Conservation (phyloP, 2,888 invertebrate species). For the Eupithecia tripunctaria region DNA sequence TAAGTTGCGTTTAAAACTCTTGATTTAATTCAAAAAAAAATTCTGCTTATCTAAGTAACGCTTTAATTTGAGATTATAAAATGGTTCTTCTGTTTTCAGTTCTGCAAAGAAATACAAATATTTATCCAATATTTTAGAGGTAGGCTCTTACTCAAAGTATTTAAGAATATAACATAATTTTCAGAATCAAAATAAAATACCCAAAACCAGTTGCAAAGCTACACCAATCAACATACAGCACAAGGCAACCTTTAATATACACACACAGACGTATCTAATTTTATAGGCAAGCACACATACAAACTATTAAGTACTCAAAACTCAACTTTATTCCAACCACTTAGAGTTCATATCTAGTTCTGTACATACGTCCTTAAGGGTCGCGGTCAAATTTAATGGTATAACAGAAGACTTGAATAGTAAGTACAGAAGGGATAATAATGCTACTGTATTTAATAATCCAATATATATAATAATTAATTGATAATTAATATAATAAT, state of each 20-base stretch:
- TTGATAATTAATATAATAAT: too few species aligned
- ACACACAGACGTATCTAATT: constrained; percentile 61
- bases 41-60: too few species aligned
- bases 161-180: not conserved
- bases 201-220: constrained; percentile 61
- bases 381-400: constrained; percentile 8
- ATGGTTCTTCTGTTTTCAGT: too few species aligned
- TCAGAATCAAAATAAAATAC: not conserved
- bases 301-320: constrained; percentile 10
- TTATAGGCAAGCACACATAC: constrained; percentile 59
- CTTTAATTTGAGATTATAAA: too few species aligned
- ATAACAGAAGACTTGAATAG: constrained; percentile 20
- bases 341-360: constrained; percentile 3
- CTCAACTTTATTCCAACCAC: constrained; percentile 15
- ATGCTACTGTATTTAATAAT: not conserved
- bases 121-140: too few species aligned
- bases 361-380: constrained; percentile 3
- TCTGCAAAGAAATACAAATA: too few species aligned
- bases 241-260: constrained; percentile 72
- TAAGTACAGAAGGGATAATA: constrained; percentile 10
- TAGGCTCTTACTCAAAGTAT: not conserved
- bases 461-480: too few species aligned
- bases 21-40: too few species aligned
- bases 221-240: constrained; percentile 46
- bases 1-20: too few species aligned